Evolutionary conservation across 30 jellyfish, hydroid and myxozoan genomes (phyloP), one percentile per base, ranked within the genome.

Genomic region (Aurelia aurita): DNA sequence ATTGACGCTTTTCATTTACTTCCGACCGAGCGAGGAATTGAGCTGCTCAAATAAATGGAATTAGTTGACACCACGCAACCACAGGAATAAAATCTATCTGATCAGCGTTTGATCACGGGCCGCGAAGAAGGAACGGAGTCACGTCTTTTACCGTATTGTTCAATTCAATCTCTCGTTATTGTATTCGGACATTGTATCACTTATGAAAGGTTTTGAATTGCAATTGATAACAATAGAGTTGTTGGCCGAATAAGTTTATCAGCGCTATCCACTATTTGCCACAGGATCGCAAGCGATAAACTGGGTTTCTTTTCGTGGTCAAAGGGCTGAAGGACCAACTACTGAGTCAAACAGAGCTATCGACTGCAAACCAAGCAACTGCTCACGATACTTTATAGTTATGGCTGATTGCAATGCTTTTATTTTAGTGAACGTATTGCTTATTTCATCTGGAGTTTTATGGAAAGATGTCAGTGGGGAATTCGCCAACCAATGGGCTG

Each of bases 401-500:
- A 77, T 77, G 88, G 79, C 69, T 8, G 34, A 61, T 26, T 58
- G 69, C 69, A 44, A 7, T 44, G 39, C 43, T 18, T 3, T 55
- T n/a, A 31, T 68, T 46, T 18, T 47, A 46, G 18, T 80, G 63
- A 58, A 67, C 19, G 5, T 23, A 28, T 18, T 80, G 60, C 53
- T 25, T 59, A 4, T 68, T 18, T 53, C 78, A 3, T 59, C 69
- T 19, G 79, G 69, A 58, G 44, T 80, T 44, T 27, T 68, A 18
- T 81, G 78, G 28, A 29, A 55, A 51, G 54, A 14, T 34, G 46
- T 20, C 45, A 57, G 23, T 43, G 61, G 81, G 13, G 90, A 77
- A 61, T 68, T 69, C 72, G 88, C 92, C n/a, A 94, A 94, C 90
- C 89, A 90, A 29, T 94, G 99, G 99, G 99, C 99, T 26, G 99